Percentiles rank a stretch among this genome's conserved stretches.
These are phyloP conservation scores for Cotesia glomerata DNA, from an alignment of 1,140 invertebrate genomes.

Conservation along the genomic window DNA sequence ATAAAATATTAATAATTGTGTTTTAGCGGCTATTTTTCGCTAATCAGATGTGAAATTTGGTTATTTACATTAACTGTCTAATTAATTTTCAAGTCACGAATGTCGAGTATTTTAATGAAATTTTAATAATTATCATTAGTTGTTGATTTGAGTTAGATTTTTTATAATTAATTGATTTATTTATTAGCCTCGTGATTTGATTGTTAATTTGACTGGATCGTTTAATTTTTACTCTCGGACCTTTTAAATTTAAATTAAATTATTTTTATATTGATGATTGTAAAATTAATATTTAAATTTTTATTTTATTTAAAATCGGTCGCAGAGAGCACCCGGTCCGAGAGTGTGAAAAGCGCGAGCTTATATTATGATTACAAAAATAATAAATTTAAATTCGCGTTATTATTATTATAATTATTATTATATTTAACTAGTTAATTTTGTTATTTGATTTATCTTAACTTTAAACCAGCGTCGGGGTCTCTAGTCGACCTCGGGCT, in stretches of 20 bases:
- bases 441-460: slow-evolving; percentile 63
- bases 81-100: too few species aligned
- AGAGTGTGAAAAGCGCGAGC: neutral
- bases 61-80: too few species aligned
- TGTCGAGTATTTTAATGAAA: too few species aligned
- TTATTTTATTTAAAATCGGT: too few species aligned
- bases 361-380: slow-evolving; percentile 36
- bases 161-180: neutral
- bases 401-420: slow-evolving; percentile 14
- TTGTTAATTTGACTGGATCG: too few species aligned
- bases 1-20: neutral
- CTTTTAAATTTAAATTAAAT: too few species aligned
- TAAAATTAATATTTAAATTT: neutral
- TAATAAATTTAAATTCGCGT: slow-evolving; percentile 43
- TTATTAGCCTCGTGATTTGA: neutral
- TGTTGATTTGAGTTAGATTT: too few species aligned
- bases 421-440: slow-evolving; percentile 60
- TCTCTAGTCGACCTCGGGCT: slow-evolving; percentile 48
- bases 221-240: too few species aligned
- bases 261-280: neutral
- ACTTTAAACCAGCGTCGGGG: slow-evolving; percentile 49
- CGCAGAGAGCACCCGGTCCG: neutral
- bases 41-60: too few species aligned
- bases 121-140: neutral
- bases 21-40: neutral